Evolutionary conservation across 2,888 invertebrate species (phyloP), one percentile per base, ranked within the genome.

Genomic region (Nesidiocoris tenuis): DNA sequence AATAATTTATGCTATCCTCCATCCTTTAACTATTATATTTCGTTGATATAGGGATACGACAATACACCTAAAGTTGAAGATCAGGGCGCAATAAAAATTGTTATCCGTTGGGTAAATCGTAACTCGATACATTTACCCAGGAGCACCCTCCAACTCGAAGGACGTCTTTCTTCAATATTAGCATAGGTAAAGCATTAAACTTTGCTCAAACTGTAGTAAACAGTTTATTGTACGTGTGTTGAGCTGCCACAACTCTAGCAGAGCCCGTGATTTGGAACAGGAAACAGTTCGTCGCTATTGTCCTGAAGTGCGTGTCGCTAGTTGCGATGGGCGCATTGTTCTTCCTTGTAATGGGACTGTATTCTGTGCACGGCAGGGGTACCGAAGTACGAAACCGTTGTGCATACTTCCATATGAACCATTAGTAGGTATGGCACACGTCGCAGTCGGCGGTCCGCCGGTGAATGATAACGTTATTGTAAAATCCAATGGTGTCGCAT

Each of bases 281-380:
- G 39, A 39, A 39, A 39, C 39, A 39, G 39, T 39, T 39, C 12
- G 39, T 7, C 3, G 12, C 39, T 39, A 39, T 39, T 39, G 39
- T 39, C 39, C 39, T 12, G 5, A 12, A 39, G 39, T n/a, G 22
- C 21, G 24, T 63, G 21, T 23, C 21, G 7, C 5, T 39, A 39
- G 39, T 39, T 39, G 39, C 39, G 39, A 39, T 39, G 39, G 5
- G 39, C 39, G 12, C 39, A 39, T 39, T 39, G 39, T 67, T 67
- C 54, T 54, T 67, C 12, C 56, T 1, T 22, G 22, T 67, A 67
- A 67, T 67, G 67, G 67, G 67, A 16, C 22, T 55, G 55, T 67
- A 67, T 67, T 67, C 67, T 21, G 55, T 55, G 39, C 67, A 67
- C 67, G 67, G 55, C 9, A 67, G 22, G 67, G 67, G 56, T 39